Base-by-base conservation (phyloP, 1,140 invertebrate genomes). In the Drosophila kohkoa region DNA sequence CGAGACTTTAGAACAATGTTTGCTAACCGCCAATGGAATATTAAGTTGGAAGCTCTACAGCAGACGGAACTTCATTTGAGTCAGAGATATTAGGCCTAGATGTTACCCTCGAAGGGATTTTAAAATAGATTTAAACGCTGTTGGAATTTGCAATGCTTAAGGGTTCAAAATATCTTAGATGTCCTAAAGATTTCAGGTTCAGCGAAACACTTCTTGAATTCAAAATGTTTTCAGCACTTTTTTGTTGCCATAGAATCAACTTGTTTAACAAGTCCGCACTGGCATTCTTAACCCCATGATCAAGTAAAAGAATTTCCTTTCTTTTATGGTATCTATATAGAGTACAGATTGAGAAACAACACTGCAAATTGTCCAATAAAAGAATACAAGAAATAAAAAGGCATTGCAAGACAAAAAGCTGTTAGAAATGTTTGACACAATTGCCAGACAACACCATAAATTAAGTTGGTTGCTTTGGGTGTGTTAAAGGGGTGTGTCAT, bases 381-480 rank as follows among this genome's bases (percentile, higher is more conserved):
- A 65, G 78, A 46, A 75, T 48, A 11, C 7, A 54, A 68, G 20
- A 51, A 52, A 45, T 25, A 32, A 59, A 45, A 48, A 57, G 15
- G 35, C 6, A n/a, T 67, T 45, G 68, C 55, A 71, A 43, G 55
- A 70, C 62, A 73, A 64, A 71, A 82, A 48, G 60, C 68, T 66
- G 67, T 75, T 70, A 25, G 15, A 62, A 58, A 75, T 66, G 32
- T 78, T 78, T 75, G 62, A 71, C 73, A 71, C 66, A 65, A 73
- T 77, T 77, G 73, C 67, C 7, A 72, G 60, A 76, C 79, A 79
- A 88, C 83, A 80, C 66, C 67, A 77, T 75, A 70, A 81, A 79
- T 86, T 73, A 20, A 43, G 70, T 13, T 63, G 65, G 32, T 48
- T 45, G n/a, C n/a, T n/a, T n/a, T n/a, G 48, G 25, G 2, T 28